phyloP scores from a whole-genome alignment of 2,797 vertebrate genomes.

The Limosa lapponica region DNA sequence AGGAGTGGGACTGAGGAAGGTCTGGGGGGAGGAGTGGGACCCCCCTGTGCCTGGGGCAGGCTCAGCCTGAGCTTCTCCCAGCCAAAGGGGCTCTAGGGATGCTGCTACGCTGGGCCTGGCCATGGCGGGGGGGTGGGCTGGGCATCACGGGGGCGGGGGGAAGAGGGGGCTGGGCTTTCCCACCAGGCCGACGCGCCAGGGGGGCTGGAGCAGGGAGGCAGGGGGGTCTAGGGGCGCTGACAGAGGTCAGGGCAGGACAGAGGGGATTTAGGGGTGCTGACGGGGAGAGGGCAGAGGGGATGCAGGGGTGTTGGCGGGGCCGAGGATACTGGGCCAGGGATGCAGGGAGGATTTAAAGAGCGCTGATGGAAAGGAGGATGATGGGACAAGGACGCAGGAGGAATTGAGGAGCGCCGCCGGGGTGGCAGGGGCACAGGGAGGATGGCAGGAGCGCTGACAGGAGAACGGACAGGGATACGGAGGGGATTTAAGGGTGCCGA shows the following conservation, averaged over 20 bases:
- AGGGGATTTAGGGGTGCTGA: neutral
- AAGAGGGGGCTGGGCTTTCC: neutral
- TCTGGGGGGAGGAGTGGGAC: neutral
- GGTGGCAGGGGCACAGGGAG: neutral
- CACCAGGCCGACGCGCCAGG: neutral
- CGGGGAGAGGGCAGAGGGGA: neutral
- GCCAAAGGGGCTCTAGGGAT: neutral
- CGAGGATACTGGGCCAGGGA: neutral
- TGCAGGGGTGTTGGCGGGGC: neutral
- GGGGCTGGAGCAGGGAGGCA: neutral
- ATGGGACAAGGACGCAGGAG: neutral
- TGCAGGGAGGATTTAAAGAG: neutral
- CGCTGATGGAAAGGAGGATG: neutral
- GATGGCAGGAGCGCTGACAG: neutral
- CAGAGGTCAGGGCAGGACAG: fast-evolving
- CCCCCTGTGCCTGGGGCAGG: neutral
- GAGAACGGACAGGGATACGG: neutral
- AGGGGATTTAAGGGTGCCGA: neutral
- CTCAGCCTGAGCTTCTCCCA: neutral
- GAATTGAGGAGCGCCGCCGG: neutral
- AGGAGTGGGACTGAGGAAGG: neutral
- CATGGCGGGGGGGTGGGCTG: fast-evolving
- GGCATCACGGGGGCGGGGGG: neutral
- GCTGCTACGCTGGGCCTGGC: neutral
- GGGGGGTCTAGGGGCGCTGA: neutral